Conservation (phyloP, 1,140 invertebrate genomes). For the Drosophila sp. region DNA sequence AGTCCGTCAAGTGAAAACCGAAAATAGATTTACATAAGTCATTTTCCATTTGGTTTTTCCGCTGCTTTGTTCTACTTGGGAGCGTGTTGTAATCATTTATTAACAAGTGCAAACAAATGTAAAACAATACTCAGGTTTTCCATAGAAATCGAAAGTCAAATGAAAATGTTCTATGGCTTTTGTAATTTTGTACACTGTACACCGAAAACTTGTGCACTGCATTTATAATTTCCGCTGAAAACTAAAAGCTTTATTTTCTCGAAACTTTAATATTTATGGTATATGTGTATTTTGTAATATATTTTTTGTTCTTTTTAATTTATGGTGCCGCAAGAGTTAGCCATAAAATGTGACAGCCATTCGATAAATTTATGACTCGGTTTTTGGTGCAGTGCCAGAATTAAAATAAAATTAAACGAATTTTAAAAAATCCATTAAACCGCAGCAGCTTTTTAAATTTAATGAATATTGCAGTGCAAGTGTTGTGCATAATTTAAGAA, state of each 20-base stretch:
- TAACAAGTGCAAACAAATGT: constrained; percentile 42
- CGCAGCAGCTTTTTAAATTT: neutral
- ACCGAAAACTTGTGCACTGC: constrained; percentile 47
- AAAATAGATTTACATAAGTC: constrained; percentile 14
- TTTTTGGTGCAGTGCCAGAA: constrained; percentile 11
- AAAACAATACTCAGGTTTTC: constrained; percentile 46
- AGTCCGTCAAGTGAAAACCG: constrained; percentile 17
- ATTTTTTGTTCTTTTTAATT: constrained; percentile 46
- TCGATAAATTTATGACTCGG: constrained; percentile 53
- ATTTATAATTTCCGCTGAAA: constrained; percentile 72
- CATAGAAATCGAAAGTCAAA: constrained; percentile 40
- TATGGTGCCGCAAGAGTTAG: constrained; percentile 59
- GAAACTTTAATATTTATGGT: constrained; percentile 2
- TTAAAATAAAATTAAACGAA: constrained; percentile 5
- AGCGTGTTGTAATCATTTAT: constrained; percentile 59
- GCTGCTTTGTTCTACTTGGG: neutral
- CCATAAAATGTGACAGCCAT: constrained; percentile 69
- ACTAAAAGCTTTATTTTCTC: constrained; percentile 49
- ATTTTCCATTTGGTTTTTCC: constrained; percentile 4
- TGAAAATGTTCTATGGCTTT: constrained; percentile 45
- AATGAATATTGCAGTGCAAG: constrained; percentile 14
- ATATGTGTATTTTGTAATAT: neutral
- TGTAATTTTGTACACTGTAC: constrained; percentile 61
- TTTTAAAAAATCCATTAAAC: too few species aligned
- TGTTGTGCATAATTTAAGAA: constrained; percentile 46